Evolutionary conservation across 2,888 invertebrate genomes (phyloP).

Genomic region (Drosophila fungiperda): DNA sequence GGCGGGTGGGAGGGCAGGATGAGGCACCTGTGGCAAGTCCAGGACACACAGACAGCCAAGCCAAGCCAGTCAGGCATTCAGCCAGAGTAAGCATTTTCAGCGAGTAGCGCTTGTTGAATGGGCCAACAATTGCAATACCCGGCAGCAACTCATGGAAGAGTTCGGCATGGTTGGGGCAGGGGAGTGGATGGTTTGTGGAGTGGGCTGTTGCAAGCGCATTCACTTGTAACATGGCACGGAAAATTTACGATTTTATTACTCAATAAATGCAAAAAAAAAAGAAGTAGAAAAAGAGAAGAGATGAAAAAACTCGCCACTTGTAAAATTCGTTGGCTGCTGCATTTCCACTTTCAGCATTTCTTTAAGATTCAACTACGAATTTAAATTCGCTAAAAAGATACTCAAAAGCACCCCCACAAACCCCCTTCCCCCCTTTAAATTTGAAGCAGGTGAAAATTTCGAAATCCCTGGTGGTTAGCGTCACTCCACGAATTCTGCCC

Average conservation of each 20-base stretch:
- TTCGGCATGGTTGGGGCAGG: not conserved
- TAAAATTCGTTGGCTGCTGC: slow-evolving; percentile 52
- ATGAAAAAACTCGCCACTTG: slow-evolving; percentile 58
- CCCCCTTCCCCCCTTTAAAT: slow-evolving; percentile 47
- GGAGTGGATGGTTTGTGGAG: not conserved
- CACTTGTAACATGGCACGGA: slow-evolving; percentile 71
- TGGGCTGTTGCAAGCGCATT: slow-evolving; percentile 38
- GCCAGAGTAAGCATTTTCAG: slow-evolving; percentile 30
- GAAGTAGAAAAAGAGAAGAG: not conserved
- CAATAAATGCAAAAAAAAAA: slow-evolving; percentile 74
- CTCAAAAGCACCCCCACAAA: slow-evolving; percentile 10
- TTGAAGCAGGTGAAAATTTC: slow-evolving; percentile 75
- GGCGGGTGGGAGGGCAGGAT: slow-evolving; percentile 5
- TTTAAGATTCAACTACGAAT: slow-evolving; percentile 46
- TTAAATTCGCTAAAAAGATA: slow-evolving; percentile 43
- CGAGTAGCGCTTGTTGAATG: slow-evolving; percentile 67
- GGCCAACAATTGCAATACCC: slow-evolving; percentile 66
- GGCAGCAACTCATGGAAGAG: slow-evolving; percentile 16
- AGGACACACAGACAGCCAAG: not conserved
- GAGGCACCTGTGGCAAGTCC: slow-evolving; percentile 48
- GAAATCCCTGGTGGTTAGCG: slow-evolving; percentile 73
- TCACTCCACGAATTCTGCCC: slow-evolving; percentile 30
- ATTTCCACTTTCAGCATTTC: slow-evolving; percentile 11
- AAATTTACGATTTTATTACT: slow-evolving; percentile 80
- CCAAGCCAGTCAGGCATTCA: slow-evolving; percentile 18